Base-by-base conservation (phyloP, 2,797 vertebrate genomes). In the Sandelia bainsii region DNA sequence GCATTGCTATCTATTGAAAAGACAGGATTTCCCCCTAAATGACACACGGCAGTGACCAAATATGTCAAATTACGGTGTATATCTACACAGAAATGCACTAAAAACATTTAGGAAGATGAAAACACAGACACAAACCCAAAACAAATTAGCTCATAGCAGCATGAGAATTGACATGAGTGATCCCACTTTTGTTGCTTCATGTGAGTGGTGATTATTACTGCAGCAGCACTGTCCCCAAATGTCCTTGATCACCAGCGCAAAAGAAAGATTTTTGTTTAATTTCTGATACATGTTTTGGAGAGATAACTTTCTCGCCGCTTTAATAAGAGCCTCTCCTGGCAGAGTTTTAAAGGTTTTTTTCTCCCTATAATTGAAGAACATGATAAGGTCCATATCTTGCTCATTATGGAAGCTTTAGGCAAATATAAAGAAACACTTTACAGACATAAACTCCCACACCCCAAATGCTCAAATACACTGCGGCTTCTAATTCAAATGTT, bases 401-500 rank as follows among this genome's bases (percentile, higher is more conserved):
- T 91, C 88, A 91, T 93, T 92, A 91, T 82, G 86, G 83, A 85
- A 68, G 91, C 91, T 94, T 91, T 84, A 91, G 91, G 91, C 91
- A 78, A 92, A 87, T 81, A 80, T 71, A 83, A 86, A 91, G 87
- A 86, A 79, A 80, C 71, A 82, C 62, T 88, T 82, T 82, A 71
- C 78, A 90, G 86, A 71, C 78, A 81, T 80, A 77, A 87, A 93
- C 93, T 90, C 93, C 92, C 92, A 94, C 94, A 86, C 86, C 85
- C 84, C 17, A 61, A 82, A 77, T 58, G 60, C 78, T 72, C 62
- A 77, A 68, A 78, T 63, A 80, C 82, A 84, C 74, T 61, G 58
- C 66, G 74, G 77, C 90, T 62, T 83, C 71, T 73, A 78, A 88
- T 88, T 87, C 70, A 83, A 86, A 88, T 74, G 83, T 70, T 87